Base-by-base conservation (phyloP, 2,797 vertebrate species). In the Pantherophis alleghaniensis region DNA sequence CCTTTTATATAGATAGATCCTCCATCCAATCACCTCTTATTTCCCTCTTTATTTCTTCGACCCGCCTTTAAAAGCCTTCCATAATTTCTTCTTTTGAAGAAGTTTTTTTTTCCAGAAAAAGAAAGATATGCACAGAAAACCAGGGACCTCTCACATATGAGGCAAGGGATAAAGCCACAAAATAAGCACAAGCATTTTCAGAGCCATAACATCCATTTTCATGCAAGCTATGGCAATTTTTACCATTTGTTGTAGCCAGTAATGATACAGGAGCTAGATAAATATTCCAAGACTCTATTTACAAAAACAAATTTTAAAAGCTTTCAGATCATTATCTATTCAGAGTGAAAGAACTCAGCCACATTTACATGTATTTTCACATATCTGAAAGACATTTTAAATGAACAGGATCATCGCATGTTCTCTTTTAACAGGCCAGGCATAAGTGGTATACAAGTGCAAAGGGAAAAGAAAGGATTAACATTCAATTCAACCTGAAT, bases 121-220 rank as follows among this genome's bases (percentile, higher is more conserved):
- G 12, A 56, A 3, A 4, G 26, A 13, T 26, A 83, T 16, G 16
- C 28, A 59, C 55, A 59, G 5, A 53, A 56, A 1, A 0, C 22
- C 0, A 0, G n/a, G 26, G 79, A 24, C 69, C 90, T 26, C 2
- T 57, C 14, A 5, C 86, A 1, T 13, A 16, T 5, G 0, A 0
- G 47, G 0, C 92, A 69, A 22, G 53, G 0, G 0, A 69, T 0
- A 12, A 47, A 60, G 11, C 22, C 7, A 26, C 42, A 9, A 22
- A n/a, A 66, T 7, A 0, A 9, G 69, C 20, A 0, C 37, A 1
- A 11, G 13, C 6, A 1, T 88, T 74, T 88, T 74, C 24, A 47
- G 0, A 37, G 60, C 28, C 53, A 86, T 56, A 87, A 22, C 14
- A 91, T 22, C 83, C 32, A 87, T 87, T 57, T 89, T 88, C 66